Conservation (phyloP, 2,888 invertebrate genomes). For the Micoletzkya japonica region DNA sequence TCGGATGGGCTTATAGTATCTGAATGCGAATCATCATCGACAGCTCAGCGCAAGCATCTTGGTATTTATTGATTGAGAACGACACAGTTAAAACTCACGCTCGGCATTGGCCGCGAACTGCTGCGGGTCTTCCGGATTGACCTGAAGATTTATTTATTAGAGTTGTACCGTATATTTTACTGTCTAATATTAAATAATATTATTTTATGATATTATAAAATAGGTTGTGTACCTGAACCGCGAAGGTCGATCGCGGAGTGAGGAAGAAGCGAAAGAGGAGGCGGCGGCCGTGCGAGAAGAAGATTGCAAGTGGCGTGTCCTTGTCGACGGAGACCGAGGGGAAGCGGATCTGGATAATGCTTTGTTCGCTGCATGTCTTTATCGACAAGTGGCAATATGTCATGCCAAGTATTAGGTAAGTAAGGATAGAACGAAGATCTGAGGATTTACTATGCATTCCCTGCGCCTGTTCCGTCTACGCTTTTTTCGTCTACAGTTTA, state of each 20-base stretch:
- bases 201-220: background rate
- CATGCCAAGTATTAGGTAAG: background rate
- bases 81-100: background rate
- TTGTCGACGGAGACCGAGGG: conserved; percentile 1
- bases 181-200: background rate
- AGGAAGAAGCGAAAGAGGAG: conserved; percentile 22
- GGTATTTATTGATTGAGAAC: background rate
- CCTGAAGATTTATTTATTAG: background rate
- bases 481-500: too few species aligned
- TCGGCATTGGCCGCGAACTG: conserved; percentile 1
- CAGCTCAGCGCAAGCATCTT: background rate
- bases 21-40: too few species aligned
- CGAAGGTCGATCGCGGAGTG: background rate
- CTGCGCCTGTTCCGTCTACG: too few species aligned
- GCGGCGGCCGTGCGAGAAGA: conserved; percentile 22
- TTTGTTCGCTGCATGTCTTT: background rate
- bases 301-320: conserved; percentile 12
- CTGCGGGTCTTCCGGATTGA: conserved; percentile 1
- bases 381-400: background rate
- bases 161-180: background rate
- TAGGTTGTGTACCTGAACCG: conserved; percentile 8
- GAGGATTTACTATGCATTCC: too few species aligned
- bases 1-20: background rate
- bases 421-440: too few species aligned
- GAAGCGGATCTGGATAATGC: conserved; percentile 15